Percentiles rank a stretch among this genome's conserved stretches.
Evolutionary conservation across 1,140 invertebrate species (phyloP).

Genomic region (Thalassaphorura encarpata): DNA sequence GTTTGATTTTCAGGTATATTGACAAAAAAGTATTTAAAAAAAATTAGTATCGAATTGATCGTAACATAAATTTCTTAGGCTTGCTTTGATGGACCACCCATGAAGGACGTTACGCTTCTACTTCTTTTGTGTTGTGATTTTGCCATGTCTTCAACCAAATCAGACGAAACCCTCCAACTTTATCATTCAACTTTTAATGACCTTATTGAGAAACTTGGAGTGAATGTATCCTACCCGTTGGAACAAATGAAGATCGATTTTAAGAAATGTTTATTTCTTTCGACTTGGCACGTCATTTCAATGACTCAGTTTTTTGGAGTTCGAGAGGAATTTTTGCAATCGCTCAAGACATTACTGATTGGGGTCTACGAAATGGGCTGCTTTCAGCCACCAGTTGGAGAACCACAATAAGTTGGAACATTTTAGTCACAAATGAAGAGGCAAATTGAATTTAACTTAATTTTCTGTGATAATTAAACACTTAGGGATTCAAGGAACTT

Average conservation of each 20-base stretch:
- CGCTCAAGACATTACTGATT: too few relatives aligned
- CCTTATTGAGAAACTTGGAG: background rate
- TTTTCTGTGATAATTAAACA: background rate
- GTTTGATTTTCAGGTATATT: slow-evolving; percentile 16
- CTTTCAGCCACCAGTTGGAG: background rate
- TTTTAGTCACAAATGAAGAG: background rate
- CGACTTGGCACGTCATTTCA: slow-evolving; percentile 10
- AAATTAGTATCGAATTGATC: background rate
- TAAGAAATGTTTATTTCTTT: background rate
- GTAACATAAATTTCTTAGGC: background rate
- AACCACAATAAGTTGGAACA: background rate
- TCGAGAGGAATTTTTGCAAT: background rate
- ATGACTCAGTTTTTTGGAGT: background rate
- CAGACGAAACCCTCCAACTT: background rate
- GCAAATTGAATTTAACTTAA: background rate
- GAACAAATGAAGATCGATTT: slow-evolving; percentile 12
- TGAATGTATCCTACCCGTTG: background rate
- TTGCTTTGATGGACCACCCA: slow-evolving; percentile 1
- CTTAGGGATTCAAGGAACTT: too few relatives aligned
- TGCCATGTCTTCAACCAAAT: background rate
- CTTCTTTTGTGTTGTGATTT: slow-evolving; percentile 8
- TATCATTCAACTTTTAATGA: slow-evolving; percentile 10
- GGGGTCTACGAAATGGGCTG: background rate
- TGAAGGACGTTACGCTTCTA: slow-evolving; percentile 10
- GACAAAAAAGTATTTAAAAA: background rate